Evolutionary conservation across 2,888 invertebrate genomes (phyloP), one percentile per base, ranked within the genome.

Genomic region (Amblyjoppa proteus): DNA sequence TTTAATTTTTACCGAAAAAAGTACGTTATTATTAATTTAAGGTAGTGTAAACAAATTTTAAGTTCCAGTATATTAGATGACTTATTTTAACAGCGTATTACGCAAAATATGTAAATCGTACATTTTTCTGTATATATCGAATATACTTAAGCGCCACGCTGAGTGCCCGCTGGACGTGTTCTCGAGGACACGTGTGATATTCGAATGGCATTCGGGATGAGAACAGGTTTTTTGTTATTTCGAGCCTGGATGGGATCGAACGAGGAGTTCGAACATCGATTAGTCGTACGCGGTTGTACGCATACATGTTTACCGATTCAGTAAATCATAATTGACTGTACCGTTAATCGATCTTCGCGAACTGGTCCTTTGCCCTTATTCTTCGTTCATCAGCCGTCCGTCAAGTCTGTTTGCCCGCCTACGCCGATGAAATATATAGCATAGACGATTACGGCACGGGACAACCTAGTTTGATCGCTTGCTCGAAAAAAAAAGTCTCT

Each of bases 401-500:
- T 1, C 16, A 6, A 31, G 5, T 34, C 5, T n/a, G 11, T 20
- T 41, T 11, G 51, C 25, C 7, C n/a, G 58, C 11, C 31, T 34
- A 75, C 69, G 53, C 34, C 61, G 28, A 70, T 28, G 20, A 38
- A 20, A 75, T 13, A 53, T 38, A 28, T 13, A 71, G 71, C 64
- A 70, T 3, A 34, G 71, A 71, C 66, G 66, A 75, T 75, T 79
- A 82, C 76, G 81, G 70, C 79, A 82, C 79, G 70, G 71, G 31
- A 78, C 81, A 41, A 76, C 66, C 49, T 41, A 1, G 41, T 56
- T 56, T 45, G 28, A 51, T 70, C 61, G 56, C 61, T 25, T 25
- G 41, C 5, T 28, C n/a, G 9, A 61, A 13, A 7, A 13, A 7
- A 13, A 25, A 16, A 16, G 34, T 11, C 53, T 11, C 25, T 64